Evolutionary conservation across 2,888 invertebrate genomes (phyloP), one percentile per base, ranked within the genome.

Genomic region (Sarcophaga rosellei): DNA sequence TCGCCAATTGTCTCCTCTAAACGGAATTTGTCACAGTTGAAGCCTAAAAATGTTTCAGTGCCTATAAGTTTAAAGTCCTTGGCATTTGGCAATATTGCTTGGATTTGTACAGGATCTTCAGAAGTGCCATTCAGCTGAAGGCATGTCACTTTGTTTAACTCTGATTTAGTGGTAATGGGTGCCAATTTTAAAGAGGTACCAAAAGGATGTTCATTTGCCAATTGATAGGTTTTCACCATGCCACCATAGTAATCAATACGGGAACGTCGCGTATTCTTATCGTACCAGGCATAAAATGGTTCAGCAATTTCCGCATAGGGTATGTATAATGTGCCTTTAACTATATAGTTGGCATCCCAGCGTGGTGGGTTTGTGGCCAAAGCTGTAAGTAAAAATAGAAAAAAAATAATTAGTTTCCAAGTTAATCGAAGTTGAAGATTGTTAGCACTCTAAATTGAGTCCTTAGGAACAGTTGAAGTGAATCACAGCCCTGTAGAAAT

Each of bases 211-310:
- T 95, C 94, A 0, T 94, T 88, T 0, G 94, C 92, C 44, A 98
- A 92, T 93, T 98, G 98, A 90, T 97, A 97, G 0, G 98, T 99
- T 93, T 97, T 96, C n/a, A 98, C 98, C 96, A 98, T 97, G 92
- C 96, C 97, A 87, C 97, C 98, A 93, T 99, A 99, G 91, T 98
- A 99, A 93, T 99, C 99, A 86, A 99, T 97, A 69, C 99, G 95
- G 63, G 98, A 98, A 84, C 95, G 95, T 80, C 95, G 95, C 77
- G 95, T 95, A 5, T 94, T 94, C 45, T 94, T 95, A 94, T 99
- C 98, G 89, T 95, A 98, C 96, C 97, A 98, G 17, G 97, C 97
- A 90, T 95, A 96, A 91, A 99, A 98, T 0, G 98, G 98, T 92
- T 99, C 99, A 35, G 95, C 95, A 72, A 99, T 95, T 94, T 99